These are phyloP conservation scores for Yasuhikotakia modesta DNA, from an alignment of 2,797 vertebrate genomes.

Conservation along the genomic window DNA sequence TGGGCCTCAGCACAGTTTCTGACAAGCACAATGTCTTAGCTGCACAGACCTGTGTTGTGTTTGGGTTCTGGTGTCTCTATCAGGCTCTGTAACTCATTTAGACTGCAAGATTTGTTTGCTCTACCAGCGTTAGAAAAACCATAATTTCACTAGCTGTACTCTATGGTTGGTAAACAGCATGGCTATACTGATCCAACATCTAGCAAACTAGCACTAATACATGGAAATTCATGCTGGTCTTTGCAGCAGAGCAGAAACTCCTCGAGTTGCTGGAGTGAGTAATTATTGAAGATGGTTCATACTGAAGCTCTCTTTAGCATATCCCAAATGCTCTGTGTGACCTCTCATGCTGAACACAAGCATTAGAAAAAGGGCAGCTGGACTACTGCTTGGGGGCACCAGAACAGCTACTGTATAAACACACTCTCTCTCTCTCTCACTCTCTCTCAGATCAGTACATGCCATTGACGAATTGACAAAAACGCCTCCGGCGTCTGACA, in stretches of 20 bases:
- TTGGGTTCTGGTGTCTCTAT: too few relatives aligned
- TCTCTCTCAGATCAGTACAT: neutral
- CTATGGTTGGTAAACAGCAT: slow-evolving; percentile 7
- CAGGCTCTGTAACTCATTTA: too few relatives aligned
- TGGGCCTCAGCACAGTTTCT: too few relatives aligned
- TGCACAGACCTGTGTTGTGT: too few relatives aligned
- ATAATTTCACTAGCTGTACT: neutral
- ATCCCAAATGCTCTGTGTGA: slow-evolving; percentile 11
- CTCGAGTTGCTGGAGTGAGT: slow-evolving; percentile 71
- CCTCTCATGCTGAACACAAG: slow-evolving; percentile 44
- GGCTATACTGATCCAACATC: neutral
- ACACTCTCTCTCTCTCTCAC: neutral
- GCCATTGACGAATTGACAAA: slow-evolving; percentile 47
- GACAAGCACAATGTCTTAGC: too few relatives aligned
- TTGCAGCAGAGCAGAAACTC: neutral
- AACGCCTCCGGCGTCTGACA: slow-evolving; percentile 19
- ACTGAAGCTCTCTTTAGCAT: slow-evolving; percentile 15
- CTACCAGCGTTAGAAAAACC: neutral
- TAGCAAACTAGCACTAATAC: slow-evolving; percentile 5
- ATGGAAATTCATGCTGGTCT: slow-evolving; percentile 20
- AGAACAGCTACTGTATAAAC: neutral
- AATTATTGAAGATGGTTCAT: slow-evolving; percentile 65
- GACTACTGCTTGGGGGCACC: neutral
- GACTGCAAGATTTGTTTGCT: neutral
- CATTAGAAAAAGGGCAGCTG: slow-evolving; percentile 37